Evolutionary conservation across 2,888 invertebrate genomes (phyloP), one percentile per base, ranked within the genome.

Genomic region (Polydrusus pterygomalis): DNA sequence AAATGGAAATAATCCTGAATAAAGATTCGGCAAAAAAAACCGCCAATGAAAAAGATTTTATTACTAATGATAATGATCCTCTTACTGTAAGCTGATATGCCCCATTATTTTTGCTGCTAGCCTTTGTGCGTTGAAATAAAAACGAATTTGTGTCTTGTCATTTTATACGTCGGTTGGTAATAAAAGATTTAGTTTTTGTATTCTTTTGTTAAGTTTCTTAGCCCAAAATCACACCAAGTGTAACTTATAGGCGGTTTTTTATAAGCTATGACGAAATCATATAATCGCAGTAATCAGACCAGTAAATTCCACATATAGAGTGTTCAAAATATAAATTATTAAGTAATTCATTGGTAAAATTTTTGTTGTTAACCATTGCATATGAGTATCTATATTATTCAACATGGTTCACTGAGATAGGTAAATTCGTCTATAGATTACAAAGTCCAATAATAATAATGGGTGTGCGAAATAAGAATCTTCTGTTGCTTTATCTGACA

Each of bases 211-310:
- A 34, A 54, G 13, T 30, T 64, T 34, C 56, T 65, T 65, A 47
- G 18, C 45, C 43, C 58, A 38, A 65, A 72, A 65, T 72, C 45
- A 72, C 45, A 17, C 20, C 47, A 65, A 65, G 72, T 72, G 72
- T 72, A 47, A 72, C 71, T 64, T 45, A 11, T 13, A 17, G 25
- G 15, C 0, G 1, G 38, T 15, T 38, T 34, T 51, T 51, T 51
- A 25, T 58, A 17, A 38, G 10, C 58, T 38, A 58, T 58, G 38
- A 38, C 5, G 9, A 38, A 58, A 38, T 17, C 2, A 18, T 30
- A 38, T 11, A 38, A 58, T 25, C 25, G 58, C 38, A 58, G 38
- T 38, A 58, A 38, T 58, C 15, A 17, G 38, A 38, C 25, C 38
- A 58, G 15, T 58, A 15, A 58, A 17, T 17, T 3, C 58, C 3